A percentile compares a stretch with the other conserved stretches of the same genome.
These are phyloP conservation scores for Edolisoma coerulescens DNA, from an alignment of 2,113 vertebrate genomes.

Conservation along the genomic window DNA sequence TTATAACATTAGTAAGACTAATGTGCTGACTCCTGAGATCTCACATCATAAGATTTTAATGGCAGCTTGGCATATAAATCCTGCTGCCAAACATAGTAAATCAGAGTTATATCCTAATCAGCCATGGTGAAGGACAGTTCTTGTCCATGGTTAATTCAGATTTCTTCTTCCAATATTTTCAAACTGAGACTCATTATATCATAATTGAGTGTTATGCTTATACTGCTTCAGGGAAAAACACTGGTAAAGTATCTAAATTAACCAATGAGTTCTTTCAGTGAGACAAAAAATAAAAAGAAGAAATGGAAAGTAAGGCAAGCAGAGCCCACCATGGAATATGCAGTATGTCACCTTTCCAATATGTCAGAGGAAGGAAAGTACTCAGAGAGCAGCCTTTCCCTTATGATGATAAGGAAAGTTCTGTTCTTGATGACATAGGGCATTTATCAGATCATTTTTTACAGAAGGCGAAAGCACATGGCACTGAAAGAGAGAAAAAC, in stretches of 20 bases:
- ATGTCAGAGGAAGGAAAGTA: background rate
- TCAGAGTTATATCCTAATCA: background rate
- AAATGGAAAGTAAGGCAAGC: background rate
- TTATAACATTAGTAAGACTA: background rate
- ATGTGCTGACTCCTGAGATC: background rate
- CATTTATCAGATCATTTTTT: background rate
- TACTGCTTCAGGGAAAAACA: background rate
- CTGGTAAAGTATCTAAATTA: background rate
- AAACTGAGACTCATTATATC: background rate
- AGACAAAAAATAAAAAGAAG: background rate
- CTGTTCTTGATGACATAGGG: background rate
- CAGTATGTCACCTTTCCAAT: background rate
- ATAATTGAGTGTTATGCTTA: background rate
- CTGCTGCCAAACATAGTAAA: background rate
- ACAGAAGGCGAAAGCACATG: fast-evolving
- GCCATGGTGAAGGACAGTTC: background rate
- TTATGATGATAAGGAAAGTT: background rate
- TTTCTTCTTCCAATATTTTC: constrained; percentile 2
- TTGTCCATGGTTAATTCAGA: background rate
- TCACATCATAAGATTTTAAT: constrained; percentile 29
- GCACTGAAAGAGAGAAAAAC: background rate
- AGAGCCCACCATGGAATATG: background rate
- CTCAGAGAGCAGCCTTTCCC: background rate
- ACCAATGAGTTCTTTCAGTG: background rate
- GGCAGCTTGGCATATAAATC: background rate